These are phyloP conservation scores for Hemibagrus wyckioides DNA, from an alignment of 2,113 vertebrate genomes.

Conservation along the genomic window DNA sequence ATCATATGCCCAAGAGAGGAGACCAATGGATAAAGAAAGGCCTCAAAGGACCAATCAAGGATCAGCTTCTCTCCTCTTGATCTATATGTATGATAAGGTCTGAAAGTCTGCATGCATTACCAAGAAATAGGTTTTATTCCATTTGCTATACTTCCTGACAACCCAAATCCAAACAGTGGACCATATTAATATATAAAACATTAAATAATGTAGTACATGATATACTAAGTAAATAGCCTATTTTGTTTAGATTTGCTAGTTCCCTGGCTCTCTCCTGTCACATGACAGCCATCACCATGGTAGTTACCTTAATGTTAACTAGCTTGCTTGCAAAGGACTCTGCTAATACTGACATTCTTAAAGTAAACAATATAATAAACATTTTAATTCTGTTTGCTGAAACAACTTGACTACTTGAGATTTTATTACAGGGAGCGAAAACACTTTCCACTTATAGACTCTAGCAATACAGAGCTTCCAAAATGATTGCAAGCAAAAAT, in stretches of 20 bases:
- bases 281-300: neutral
- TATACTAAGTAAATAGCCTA: neutral
- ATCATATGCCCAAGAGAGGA: constrained; percentile 34
- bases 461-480: neutral
- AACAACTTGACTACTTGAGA: neutral
- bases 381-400: neutral
- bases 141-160: neutral
- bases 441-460: neutral
- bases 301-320: neutral
- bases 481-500: neutral
- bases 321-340: neutral
- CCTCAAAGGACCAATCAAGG: neutral
- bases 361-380: neutral
- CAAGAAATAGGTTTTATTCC: neutral
- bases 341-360: neutral
- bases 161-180: neutral
- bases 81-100: neutral
- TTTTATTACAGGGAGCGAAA: neutral
- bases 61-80: neutral
- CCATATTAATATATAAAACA: neutral
- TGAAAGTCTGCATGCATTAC: neutral
- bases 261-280: neutral
- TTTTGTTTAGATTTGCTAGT: neutral
- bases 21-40: constrained; percentile 14
- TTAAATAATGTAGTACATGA: neutral